phyloP scores from a whole-genome alignment of 2,797 vertebrate species.

The Chlorospingus semifuscus region DNA sequence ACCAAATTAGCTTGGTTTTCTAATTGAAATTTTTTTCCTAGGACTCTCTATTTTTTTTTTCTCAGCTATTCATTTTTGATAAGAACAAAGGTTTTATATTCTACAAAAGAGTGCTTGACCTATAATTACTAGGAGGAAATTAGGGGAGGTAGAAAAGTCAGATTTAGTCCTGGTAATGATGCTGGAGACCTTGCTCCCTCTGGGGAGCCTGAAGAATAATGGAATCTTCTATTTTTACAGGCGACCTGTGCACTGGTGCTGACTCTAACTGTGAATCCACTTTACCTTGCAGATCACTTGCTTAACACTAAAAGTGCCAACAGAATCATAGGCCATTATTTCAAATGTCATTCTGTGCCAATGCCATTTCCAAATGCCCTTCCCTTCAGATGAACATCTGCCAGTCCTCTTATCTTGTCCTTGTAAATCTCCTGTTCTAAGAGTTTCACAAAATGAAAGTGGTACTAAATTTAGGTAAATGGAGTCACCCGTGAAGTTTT shows the following conservation, averaged over 20 bases:
- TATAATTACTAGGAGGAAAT: constrained; percentile 98
- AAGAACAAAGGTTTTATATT: constrained; percentile 99
- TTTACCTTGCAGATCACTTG: constrained; percentile 85
- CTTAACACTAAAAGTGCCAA: constrained; percentile 87
- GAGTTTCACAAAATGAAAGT: constrained; percentile 58
- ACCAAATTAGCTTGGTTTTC: constrained; percentile 99
- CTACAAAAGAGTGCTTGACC: constrained; percentile 99
- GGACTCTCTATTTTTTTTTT: constrained; percentile 68
- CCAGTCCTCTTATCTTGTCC: constrained; percentile 68
- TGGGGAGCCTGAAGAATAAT: constrained; percentile 97
- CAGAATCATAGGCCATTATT: constrained; percentile 82
- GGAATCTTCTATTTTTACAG: constrained; percentile 98
- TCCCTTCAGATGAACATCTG: constrained; percentile 82
- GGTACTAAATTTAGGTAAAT: constrained; percentile 58
- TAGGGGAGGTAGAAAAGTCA: constrained; percentile 89
- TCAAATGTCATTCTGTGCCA: constrained; percentile 80
- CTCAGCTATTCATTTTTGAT: constrained; percentile 86
- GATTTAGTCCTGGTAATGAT: constrained; percentile 99
- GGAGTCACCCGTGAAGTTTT: neutral
- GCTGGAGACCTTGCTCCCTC: constrained; percentile 94
- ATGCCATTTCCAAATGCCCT: constrained; percentile 79
- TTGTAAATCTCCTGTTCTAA: constrained; percentile 66
- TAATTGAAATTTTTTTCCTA: constrained; percentile 95
- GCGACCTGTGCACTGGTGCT: constrained; percentile 85
- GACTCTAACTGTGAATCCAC: constrained; percentile 84